phyloP scores from a whole-genome alignment of 2,888 invertebrate species.

The Neria commutata region DNA sequence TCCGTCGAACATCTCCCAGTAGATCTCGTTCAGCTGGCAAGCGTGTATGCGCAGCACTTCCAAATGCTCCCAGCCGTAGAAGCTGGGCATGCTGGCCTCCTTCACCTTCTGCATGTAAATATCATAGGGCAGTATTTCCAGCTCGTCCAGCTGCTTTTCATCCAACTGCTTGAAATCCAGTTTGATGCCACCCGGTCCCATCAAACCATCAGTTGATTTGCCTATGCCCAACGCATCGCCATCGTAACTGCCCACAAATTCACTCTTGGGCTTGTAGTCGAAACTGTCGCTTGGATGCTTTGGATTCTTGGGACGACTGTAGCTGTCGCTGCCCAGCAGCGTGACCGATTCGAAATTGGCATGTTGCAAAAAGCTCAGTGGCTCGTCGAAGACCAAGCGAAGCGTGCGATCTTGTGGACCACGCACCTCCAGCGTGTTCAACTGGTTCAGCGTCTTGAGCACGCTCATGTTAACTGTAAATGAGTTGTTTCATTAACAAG shows the following conservation, averaged over 20 bases:
- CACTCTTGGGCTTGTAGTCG: conserved; percentile 58
- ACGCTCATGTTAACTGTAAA: conserved; percentile 55
- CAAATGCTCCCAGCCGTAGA: conserved; percentile 62
- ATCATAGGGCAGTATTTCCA: conserved; percentile 70
- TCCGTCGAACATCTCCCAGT: conserved; percentile 75
- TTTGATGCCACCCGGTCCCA: conserved; percentile 15
- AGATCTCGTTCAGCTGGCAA: conserved; percentile 68
- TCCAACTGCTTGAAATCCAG: conserved; percentile 41
- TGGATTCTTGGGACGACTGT: conserved; percentile 51
- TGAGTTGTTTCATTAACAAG: no score
- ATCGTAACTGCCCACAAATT: conserved; percentile 35
- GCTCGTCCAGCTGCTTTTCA: conserved; percentile 47
- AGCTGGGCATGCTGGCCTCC: conserved; percentile 59
- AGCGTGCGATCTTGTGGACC: conserved; percentile 64
- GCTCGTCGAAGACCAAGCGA: conserved; percentile 63
- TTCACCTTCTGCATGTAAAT: conserved; percentile 67
- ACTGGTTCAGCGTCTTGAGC: conserved; percentile 56
- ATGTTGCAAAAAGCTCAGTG: conserved; percentile 62
- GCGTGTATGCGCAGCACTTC: conserved; percentile 67
- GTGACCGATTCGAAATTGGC: conserved; percentile 65
- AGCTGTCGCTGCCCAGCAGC: conserved; percentile 60
- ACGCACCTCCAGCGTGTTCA: conserved; percentile 68
- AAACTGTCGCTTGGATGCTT: conserved; percentile 57
- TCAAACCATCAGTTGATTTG: conserved; percentile 34
- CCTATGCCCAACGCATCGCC: conserved; percentile 35